A percentile compares a stretch with the other conserved stretches of the same genome.
phyloP scores from a whole-genome alignment of 2,113 vertebrate species.

The Murina feae region DNA sequence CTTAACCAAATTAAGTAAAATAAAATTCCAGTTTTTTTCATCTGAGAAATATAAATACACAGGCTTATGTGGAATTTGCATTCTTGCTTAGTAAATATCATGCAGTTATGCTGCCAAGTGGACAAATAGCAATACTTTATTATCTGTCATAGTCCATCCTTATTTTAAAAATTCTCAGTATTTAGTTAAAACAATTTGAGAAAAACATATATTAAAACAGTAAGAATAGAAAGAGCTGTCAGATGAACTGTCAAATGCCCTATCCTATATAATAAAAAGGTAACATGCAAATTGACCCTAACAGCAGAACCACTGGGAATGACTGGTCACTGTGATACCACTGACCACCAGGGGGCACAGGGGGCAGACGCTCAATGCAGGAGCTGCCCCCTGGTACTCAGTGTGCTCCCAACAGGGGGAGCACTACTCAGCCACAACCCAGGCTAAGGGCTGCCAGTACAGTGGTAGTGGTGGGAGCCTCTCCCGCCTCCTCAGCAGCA shows the following conservation, averaged over 20 bases:
- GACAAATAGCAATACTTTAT: neutral
- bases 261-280: too few species aligned
- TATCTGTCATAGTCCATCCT: neutral
- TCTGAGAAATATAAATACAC: slow-evolving; percentile 7
- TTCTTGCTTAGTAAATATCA: neutral
- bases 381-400: too few species aligned
- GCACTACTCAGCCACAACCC: too few species aligned
- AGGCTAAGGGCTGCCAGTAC: too few species aligned
- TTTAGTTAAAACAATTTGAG: neutral
- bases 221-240: neutral
- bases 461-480: too few species aligned
- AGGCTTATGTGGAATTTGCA: neutral
- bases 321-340: too few species aligned
- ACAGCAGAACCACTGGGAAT: too few species aligned
- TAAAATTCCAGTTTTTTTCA: neutral
- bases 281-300: too few species aligned
- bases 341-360: too few species aligned
- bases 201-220: neutral
- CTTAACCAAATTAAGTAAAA: slow-evolving; percentile 38
- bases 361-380: too few species aligned
- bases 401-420: too few species aligned
- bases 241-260: neutral
- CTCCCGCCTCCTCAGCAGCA: too few species aligned
- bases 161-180: neutral
- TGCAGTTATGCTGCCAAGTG: neutral